phyloP scores from a whole-genome alignment of 92 coral and sea anemone species.

The Porites lobata region DNA sequence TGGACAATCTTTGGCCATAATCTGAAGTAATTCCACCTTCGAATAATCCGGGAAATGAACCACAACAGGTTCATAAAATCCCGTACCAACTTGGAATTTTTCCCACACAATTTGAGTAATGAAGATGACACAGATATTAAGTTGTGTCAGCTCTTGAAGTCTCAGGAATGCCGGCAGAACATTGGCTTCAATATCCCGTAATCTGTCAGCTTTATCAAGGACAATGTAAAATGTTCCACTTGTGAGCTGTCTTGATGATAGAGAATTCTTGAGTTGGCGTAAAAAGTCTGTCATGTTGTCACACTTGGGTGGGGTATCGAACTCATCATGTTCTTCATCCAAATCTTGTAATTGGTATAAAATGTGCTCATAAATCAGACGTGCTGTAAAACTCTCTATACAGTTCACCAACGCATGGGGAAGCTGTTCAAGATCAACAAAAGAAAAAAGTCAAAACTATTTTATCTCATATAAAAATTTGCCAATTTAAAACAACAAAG shows the following conservation, averaged over 20 bases:
- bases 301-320: constrained; percentile 68
- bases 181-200: constrained; percentile 91
- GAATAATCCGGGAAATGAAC: constrained; percentile 91
- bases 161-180: constrained; percentile 85
- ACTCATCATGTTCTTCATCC: constrained; percentile 34
- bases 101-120: constrained; percentile 94
- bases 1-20: constrained; percentile 86
- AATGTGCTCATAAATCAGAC: constrained; percentile 86
- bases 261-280: constrained; percentile 67
- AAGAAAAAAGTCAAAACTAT: background rate
- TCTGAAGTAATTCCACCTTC: constrained; percentile 82
- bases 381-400: constrained; percentile 87
- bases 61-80: constrained; percentile 83
- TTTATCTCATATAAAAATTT: too few relatives aligned
- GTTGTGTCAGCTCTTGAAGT: constrained; percentile 84
- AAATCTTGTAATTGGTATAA: constrained; percentile 71
- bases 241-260: constrained; percentile 48
- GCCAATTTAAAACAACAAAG: background rate
- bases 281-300: constrained; percentile 95
- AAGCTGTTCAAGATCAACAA: constrained; percentile 63
- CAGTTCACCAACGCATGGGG: constrained; percentile 90
- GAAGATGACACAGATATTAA: constrained; percentile 90
- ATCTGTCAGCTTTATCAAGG: constrained; percentile 93
- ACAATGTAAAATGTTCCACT: constrained; percentile 86
- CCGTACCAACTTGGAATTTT: constrained; percentile 94